phyloP scores from a whole-genome alignment of 2,113 vertebrate species.

The Myocastor coypus region DNA sequence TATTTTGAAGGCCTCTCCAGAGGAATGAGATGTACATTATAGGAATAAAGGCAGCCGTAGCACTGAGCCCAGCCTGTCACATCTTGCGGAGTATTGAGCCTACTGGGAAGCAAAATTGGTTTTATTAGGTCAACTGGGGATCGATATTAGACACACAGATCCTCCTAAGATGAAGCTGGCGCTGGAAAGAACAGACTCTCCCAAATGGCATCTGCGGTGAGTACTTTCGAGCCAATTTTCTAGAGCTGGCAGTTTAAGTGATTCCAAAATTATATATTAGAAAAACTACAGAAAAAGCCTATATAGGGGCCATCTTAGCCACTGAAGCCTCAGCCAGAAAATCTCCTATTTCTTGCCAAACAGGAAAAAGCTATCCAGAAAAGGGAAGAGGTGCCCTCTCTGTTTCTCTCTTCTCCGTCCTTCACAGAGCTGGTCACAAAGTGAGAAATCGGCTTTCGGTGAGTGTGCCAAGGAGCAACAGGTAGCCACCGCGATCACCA shows the following conservation, averaged over 20 bases:
- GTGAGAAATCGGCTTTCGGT: background rate
- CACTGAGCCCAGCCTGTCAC: background rate
- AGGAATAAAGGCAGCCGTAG: background rate
- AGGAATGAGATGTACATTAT: background rate
- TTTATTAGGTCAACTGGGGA: background rate
- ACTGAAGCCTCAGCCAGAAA: too few relatives aligned
- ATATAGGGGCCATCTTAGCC: background rate
- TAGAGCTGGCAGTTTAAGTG: background rate
- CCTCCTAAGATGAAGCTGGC: background rate
- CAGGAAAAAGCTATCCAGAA: background rate
- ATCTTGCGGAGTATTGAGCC: background rate
- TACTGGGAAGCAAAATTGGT: background rate
- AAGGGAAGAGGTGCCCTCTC: background rate
- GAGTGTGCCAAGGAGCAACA: conserved; percentile 73
- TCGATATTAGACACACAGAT: background rate
- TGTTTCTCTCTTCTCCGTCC: background rate
- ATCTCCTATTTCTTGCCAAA: background rate
- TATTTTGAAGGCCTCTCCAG: background rate
- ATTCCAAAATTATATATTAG: background rate
- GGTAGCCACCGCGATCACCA: conserved; percentile 64
- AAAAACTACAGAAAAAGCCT: background rate
- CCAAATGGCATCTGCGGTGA: background rate
- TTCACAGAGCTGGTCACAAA: conserved; percentile 37
- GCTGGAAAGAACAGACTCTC: background rate
- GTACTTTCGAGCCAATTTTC: background rate